These are phyloP conservation scores for Drepanosiphum platanoidis DNA, from an alignment of 2,888 invertebrate genomes.

Conservation along the genomic window DNA sequence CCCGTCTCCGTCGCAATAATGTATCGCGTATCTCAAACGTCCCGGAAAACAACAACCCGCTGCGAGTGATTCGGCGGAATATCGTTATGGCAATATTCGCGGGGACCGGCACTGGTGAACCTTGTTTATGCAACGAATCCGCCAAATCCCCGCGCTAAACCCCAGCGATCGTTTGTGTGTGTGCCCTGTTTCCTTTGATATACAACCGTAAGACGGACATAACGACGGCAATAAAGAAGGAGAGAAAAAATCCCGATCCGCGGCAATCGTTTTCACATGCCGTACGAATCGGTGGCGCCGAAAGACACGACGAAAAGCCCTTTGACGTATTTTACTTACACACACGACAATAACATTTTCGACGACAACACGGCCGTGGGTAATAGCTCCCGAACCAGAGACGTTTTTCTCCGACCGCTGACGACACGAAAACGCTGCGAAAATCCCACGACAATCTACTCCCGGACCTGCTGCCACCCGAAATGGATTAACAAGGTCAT, in stretches of 20 bases:
- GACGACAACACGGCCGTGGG: background rate
- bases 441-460: too few species aligned
- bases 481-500: too few species aligned
- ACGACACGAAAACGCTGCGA: too few species aligned
- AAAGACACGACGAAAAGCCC: background rate
- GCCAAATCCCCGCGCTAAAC: slow-evolving; percentile 37
- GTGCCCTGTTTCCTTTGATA: slow-evolving; percentile 32
- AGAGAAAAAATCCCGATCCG: slow-evolving; percentile 30
- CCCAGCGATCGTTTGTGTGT: slow-evolving; percentile 8
- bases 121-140: slow-evolving; percentile 44
- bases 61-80: slow-evolving; percentile 30
- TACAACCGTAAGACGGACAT: slow-evolving; percentile 46
- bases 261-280: background rate
- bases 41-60: slow-evolving; percentile 51
- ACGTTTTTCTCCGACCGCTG: too few species aligned
- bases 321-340: background rate
- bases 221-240: slow-evolving; percentile 33
- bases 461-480: too few species aligned
- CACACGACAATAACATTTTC: background rate
- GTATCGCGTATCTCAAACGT: slow-evolving; percentile 43
- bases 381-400: too few species aligned
- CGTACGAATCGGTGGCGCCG: background rate
- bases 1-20: background rate
- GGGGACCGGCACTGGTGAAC: too few species aligned
- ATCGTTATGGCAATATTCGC: too few species aligned